Base-by-base conservation (phyloP, 1,140 invertebrate genomes). In the Conus betulinus region DNA sequence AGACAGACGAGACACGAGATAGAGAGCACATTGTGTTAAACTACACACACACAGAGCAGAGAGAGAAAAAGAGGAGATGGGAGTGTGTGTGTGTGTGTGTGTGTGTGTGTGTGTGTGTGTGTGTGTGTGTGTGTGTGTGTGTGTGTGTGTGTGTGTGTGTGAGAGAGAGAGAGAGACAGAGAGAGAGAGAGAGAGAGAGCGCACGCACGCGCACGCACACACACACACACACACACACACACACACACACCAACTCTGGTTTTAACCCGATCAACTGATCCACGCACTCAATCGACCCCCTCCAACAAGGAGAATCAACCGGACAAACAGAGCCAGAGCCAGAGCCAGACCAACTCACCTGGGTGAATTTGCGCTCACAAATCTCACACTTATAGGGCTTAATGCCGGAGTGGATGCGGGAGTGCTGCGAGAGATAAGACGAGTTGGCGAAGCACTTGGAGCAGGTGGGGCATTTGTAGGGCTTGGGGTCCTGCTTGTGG, bases 371-470 rank as follows among this genome's bases (percentile, higher is more conserved):
- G 94, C 98, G 97, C 96, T 99, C 98, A 96, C 99, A 99, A 95
- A 99, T 99, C 96, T 99, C 98, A 96, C 99, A 99, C 89, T 93
- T 94, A 90, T 95, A 95, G 71, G 99, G 98, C 95, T 99, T 99
- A 96, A 99, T 99, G 87, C 99, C 99, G 91, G 99, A 96, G 96
- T 99, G 99, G 94, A 99, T 99, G 93, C 99, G 97, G 90, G 98
- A 99, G 96, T 99, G 99, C 96, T 99, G 99, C 51, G 98, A 99
- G 93, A 99, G 97, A 96, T 99, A 99, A 92, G 98, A 99, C 92
- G 98, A 99, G 96, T 99, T 99, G 93, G 99, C 99, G 96, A 99
- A 99, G 88, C 98, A 98, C 96, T 99, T 99, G 91, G 97, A 97
- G 96, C 99, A 99, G 95, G 99, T 98, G 55, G 97, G 98, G 96